phyloP scores from a whole-genome alignment of 2,113 vertebrate species.

The Xiphophorus hellerii region DNA sequence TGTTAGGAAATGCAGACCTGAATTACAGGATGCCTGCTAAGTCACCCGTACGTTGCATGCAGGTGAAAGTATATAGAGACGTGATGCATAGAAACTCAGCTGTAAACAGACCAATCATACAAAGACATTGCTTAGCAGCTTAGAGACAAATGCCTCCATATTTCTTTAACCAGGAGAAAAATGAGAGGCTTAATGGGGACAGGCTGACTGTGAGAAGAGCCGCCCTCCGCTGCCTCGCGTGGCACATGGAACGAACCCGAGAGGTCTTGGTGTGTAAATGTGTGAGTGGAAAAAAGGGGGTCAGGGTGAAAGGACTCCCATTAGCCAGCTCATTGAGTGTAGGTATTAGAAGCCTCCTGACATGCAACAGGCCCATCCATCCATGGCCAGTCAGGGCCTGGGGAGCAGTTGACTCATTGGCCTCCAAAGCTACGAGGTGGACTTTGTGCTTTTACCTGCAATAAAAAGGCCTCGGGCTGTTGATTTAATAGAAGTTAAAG shows the following conservation, averaged over 20 bases:
- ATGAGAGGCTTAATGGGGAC: slow-evolving; percentile 33
- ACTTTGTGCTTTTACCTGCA: slow-evolving; percentile 36
- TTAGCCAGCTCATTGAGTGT: slow-evolving; percentile 74
- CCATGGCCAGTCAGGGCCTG: slow-evolving; percentile 53
- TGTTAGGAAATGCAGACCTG: not conserved
- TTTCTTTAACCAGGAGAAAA: slow-evolving; percentile 52
- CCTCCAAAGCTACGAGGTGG: slow-evolving; percentile 38
- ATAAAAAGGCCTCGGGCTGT: not conserved
- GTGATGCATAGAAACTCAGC: slow-evolving; percentile 26
- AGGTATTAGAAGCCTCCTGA: slow-evolving; percentile 63
- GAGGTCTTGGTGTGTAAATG: slow-evolving; percentile 62
- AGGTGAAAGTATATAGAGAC: slow-evolving; percentile 33
- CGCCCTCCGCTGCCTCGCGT: slow-evolving; percentile 10
- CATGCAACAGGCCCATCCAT: slow-evolving; percentile 61
- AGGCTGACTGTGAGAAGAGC: slow-evolving; percentile 36
- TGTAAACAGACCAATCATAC: slow-evolving; percentile 32
- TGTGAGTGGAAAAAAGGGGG: slow-evolving; percentile 55
- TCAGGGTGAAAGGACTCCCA: slow-evolving; percentile 69
- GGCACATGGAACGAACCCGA: slow-evolving; percentile 52
- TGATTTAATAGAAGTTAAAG: slow-evolving; percentile 20
- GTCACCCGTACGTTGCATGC: slow-evolving; percentile 22
- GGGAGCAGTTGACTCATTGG: slow-evolving; percentile 59
- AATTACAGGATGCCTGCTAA: slow-evolving; percentile 1
- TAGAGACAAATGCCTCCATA: slow-evolving; percentile 36
- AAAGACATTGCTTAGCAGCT: slow-evolving; percentile 43